Percentiles rank a stretch among this genome's conserved stretches.
Conservation (phyloP, 2,888 invertebrate species). For the Dysmachus trigonus region DNA sequence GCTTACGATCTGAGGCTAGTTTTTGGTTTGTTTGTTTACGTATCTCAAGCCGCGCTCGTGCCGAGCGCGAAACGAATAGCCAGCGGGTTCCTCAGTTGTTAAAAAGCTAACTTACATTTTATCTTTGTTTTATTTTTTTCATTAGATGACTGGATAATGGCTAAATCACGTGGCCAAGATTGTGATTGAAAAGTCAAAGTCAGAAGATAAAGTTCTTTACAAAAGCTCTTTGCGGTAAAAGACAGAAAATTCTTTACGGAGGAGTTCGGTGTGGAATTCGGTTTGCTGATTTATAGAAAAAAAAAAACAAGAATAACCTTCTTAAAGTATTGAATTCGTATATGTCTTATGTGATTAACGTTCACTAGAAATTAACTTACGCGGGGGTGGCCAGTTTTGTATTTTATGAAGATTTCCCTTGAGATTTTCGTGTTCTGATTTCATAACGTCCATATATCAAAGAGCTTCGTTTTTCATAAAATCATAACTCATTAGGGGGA, state of each 20-base stretch:
- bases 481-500: neutral
- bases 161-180: slow-evolving; percentile 34
- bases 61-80: neutral
- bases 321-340: neutral
- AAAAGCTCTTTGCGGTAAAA: neutral
- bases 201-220: neutral
- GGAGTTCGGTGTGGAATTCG: neutral
- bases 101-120: neutral
- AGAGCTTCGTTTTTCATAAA: neutral
- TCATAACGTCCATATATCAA: neutral
- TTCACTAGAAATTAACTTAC: neutral
- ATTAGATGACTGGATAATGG: neutral
- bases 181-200: slow-evolving; percentile 29
- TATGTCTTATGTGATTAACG: neutral
- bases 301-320: neutral
- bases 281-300: neutral
- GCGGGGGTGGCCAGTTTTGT: neutral
- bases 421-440: neutral
- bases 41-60: neutral
- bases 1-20: neutral
- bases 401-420: neutral
- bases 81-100: neutral
- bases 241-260: neutral
- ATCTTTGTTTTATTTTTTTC: neutral
- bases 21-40: neutral